Evolutionary conservation across 2,113 vertebrate genomes (phyloP).

Genomic region (Chionodraco myersi): DNA sequence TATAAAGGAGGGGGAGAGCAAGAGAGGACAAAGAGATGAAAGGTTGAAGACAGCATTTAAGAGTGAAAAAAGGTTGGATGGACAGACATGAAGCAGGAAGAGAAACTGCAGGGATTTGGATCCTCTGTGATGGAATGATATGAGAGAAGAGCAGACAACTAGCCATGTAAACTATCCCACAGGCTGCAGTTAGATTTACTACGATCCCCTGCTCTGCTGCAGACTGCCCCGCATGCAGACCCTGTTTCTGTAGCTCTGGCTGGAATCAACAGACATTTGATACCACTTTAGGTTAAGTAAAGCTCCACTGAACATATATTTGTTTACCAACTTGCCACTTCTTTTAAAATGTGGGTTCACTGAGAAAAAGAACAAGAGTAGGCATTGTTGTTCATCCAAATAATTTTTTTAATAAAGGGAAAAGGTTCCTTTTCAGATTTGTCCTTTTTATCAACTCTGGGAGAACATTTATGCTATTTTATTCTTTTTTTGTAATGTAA

Average conservation of each 20-base stretch:
- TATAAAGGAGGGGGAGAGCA: constrained; percentile 19
- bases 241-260: constrained; percentile 30
- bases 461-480: too few species aligned
- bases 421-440: too few species aligned
- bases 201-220: constrained; percentile 44
- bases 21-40: constrained; percentile 71
- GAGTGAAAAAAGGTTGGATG: constrained; percentile 41
- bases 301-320: constrained; percentile 22
- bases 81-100: constrained; percentile 72
- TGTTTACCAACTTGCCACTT: constrained; percentile 8
- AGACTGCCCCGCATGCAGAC: constrained; percentile 17
- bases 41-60: constrained; percentile 53
- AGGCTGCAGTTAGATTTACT: constrained; percentile 72
- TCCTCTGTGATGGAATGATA: constrained; percentile 68
- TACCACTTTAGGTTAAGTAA: constrained; percentile 30
- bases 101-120: constrained; percentile 51
- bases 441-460: too few species aligned
- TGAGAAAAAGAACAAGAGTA: too few species aligned
- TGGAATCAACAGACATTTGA: constrained; percentile 27
- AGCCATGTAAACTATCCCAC: constrained; percentile 73
- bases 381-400: too few species aligned
- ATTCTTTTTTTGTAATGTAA: not conserved
- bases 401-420: too few species aligned
- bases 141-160: constrained; percentile 62
- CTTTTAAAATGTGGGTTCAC: too few species aligned